A percentile compares a stretch with the other conserved stretches of the same genome.
Conservation (phyloP, 23 tunicate species). For the Oikopleura dioica region DNA sequence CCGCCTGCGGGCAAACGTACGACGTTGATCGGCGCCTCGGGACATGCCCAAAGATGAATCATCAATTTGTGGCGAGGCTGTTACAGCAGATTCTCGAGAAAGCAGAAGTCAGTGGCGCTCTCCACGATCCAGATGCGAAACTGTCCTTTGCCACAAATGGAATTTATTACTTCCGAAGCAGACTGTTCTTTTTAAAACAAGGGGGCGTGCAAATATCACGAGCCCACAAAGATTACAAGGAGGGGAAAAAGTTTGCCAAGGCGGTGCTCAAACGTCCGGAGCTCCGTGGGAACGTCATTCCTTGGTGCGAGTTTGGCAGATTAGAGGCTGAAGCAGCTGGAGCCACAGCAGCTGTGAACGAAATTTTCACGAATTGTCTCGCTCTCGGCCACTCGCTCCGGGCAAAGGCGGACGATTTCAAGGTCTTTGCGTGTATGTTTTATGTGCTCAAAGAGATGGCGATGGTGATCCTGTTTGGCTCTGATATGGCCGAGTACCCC, state of each 20-base stretch:
- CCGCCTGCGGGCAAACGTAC: conserved; percentile 6
- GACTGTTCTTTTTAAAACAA: not conserved
- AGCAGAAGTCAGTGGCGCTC: not conserved
- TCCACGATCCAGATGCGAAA: not conserved
- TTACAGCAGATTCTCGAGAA: conserved; percentile 2
- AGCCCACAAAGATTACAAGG: not conserved
- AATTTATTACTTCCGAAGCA: not conserved
- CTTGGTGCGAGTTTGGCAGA: not conserved
- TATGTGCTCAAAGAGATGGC: not conserved
- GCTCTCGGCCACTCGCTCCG: not conserved
- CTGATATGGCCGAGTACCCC: not conserved
- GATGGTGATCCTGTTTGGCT: not conserved
- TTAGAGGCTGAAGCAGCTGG: not conserved
- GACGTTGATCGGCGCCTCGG: conserved; percentile 1
- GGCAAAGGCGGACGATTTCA: not conserved
- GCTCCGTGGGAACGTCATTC: not conserved
- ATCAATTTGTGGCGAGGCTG: not conserved
- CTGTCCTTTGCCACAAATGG: not conserved
- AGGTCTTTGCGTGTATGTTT: not conserved
- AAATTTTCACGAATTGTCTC: not conserved
- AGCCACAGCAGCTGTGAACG: not conserved
- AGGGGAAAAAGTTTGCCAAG: conserved; percentile 5
- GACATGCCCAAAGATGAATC: not conserved
- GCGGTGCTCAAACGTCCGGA: not conserved
- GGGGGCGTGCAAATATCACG: not conserved